Base-by-base conservation (phyloP, 2,888 invertebrate genomes). In the Syritta pipiens region DNA sequence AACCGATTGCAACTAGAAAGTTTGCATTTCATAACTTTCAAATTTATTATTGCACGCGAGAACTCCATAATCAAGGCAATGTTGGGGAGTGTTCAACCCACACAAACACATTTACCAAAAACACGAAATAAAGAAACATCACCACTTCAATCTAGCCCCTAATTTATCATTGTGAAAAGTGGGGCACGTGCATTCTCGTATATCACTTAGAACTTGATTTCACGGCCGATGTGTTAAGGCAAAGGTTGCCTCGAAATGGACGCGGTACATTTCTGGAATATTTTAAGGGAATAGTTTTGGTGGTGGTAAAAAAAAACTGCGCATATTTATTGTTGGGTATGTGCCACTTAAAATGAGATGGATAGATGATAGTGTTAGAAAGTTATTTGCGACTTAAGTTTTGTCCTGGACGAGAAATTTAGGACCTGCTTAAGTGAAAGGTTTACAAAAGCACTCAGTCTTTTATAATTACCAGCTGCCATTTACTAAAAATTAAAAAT, bases 141-240 rank as follows among this genome's bases (percentile, higher is more conserved):
- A 42, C 68, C 57, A n/a, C n/a, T n/a, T 51, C 22, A 28, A 49
- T 68, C 35, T 42, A 48, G 30, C 35, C 17, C 42, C 55, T 57
- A 63, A 76, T 76, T 76, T 76, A 76, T 76, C 57, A 76, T 49
- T 76, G 44, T 14, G 7, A 37, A 63, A 76, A 63, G 49, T 71
- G 17, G 76, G 28, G 4, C 76, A 76, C 69, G 63, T 76, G 49
- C 63, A 76, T 57, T 63, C 20, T 26, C 37, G 37, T 67, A 65
- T 63, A 57, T 72, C 32, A 57, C 57, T 32, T 63, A 55, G 37
- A 37, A 30, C 24, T 55, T 37, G 5, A 53, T 22, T 48, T 26
- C 20, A 37, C 2, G 9, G 37, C 20, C 9, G 32, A 48, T 48
- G 60, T 37, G 6, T 26, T 9, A 19, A 19, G 42, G 17, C 26